phyloP scores from a whole-genome alignment of 2,888 invertebrate species.

The Scelioninae gen. 2 region DNA sequence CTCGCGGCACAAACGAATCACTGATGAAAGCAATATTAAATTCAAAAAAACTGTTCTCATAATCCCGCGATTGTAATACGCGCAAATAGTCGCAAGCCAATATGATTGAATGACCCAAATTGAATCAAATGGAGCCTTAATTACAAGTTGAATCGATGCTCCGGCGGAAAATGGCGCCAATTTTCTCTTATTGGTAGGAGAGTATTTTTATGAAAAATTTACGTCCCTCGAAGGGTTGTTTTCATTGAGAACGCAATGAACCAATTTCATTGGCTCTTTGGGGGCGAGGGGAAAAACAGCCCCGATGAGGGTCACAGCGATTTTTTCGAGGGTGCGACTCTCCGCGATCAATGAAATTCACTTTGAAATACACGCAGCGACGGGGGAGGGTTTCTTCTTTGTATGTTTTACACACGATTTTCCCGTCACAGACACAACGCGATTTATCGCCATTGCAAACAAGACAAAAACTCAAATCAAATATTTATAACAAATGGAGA shows the following conservation, averaged over 20 bases:
- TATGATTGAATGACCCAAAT: conserved; percentile 57
- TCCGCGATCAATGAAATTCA: conserved; percentile 58
- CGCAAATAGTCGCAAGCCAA: conserved; percentile 33
- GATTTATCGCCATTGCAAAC: conserved; percentile 43
- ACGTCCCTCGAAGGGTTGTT: conserved; percentile 56
- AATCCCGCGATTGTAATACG: conserved; percentile 14
- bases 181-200: conserved; percentile 55
- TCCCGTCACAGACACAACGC: conserved; percentile 53
- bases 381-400: conserved; percentile 35
- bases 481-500: no score
- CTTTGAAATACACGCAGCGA: conserved; percentile 46
- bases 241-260: conserved; percentile 59
- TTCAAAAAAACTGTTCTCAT: not conserved
- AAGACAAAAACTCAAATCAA: conserved; percentile 1
- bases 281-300: conserved; percentile 47
- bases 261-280: conserved; percentile 59
- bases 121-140: conserved; percentile 54
- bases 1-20: not conserved
- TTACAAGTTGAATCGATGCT: conserved; percentile 51
- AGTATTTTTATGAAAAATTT: conserved; percentile 59
- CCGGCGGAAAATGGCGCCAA: conserved; percentile 47
- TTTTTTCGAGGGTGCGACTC: conserved; percentile 58
- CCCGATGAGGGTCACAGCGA: conserved; percentile 57
- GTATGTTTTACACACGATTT: conserved; percentile 55
- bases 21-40: conserved; percentile 4